phyloP scores from a whole-genome alignment of 2,888 invertebrate genomes.

The Falcaria lacertinaria region DNA sequence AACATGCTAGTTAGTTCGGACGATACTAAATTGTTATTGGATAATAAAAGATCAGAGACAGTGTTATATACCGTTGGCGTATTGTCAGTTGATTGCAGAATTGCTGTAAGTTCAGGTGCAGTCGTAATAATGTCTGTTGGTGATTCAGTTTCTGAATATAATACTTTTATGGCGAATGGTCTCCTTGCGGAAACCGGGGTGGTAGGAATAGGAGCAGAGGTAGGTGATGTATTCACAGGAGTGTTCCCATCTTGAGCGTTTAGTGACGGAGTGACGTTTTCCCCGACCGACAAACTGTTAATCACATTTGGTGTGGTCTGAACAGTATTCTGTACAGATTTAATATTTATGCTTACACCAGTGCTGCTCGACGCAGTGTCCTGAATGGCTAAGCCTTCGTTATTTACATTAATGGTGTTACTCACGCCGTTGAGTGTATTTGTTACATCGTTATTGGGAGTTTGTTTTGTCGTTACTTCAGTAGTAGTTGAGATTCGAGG shows the following conservation, averaged over 20 bases:
- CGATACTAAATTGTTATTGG: conserved; percentile 70
- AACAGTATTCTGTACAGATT: conserved; percentile 73
- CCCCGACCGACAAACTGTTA: conserved; percentile 68
- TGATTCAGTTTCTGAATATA: conserved; percentile 68
- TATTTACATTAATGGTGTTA: conserved; percentile 75
- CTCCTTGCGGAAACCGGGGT: conserved; percentile 67
- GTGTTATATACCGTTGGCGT: conserved; percentile 73
- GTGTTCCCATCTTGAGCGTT: conserved; percentile 47
- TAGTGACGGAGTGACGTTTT: conserved; percentile 59
- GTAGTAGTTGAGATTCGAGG: conserved; percentile 65
- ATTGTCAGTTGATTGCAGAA: conserved; percentile 63
- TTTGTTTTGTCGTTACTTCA: conserved; percentile 58
- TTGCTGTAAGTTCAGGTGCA: conserved; percentile 52
- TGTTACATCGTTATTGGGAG: conserved; percentile 56
- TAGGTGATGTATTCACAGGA: conserved; percentile 50
- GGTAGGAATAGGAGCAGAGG: conserved; percentile 48
- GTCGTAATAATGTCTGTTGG: conserved; percentile 65
- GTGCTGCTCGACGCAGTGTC: conserved; percentile 49
- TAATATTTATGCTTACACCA: conserved; percentile 65
- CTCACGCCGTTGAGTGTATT: conserved; percentile 74
- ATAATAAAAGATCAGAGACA: conserved; percentile 71
- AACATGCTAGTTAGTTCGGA: conserved; percentile 78
- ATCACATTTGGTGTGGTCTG: conserved; percentile 69
- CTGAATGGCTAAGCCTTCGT: conserved; percentile 52
- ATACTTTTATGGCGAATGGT: conserved; percentile 72